Percentiles rank a stretch among this genome's conserved stretches.
Evolutionary conservation across 2,797 vertebrate genomes (phyloP).

Genomic region (Urophycis tenuis): DNA sequence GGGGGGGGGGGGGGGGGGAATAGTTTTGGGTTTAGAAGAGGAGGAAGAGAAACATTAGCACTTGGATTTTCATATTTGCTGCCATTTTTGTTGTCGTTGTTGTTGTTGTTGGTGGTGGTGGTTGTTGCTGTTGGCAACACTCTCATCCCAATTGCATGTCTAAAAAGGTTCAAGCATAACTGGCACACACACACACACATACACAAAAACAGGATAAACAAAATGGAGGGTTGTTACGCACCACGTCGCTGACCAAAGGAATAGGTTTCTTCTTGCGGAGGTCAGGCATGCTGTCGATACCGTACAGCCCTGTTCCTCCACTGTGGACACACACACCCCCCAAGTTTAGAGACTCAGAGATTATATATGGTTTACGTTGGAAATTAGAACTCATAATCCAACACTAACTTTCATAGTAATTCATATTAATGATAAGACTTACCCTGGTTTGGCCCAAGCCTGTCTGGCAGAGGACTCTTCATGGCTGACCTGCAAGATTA

Average conservation of each 20-base stretch:
- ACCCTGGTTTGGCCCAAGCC: slow-evolving; percentile 90
- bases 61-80: slow-evolving; percentile 46
- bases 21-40: slow-evolving; percentile 68
- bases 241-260: slow-evolving; percentile 95
- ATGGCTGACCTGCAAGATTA: slow-evolving; percentile 74
- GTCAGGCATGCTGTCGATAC: slow-evolving; percentile 98
- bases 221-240: slow-evolving; percentile 65
- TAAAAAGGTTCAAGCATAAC: slow-evolving; percentile 16
- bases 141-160: slow-evolving; percentile 36
- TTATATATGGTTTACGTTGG: background rate
- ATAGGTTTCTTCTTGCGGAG: slow-evolving; percentile 94
- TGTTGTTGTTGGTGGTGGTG: slow-evolving; percentile 5
- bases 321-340: slow-evolving; percentile 55
- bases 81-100: slow-evolving; percentile 26
- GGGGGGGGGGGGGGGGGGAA: no score
- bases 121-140: slow-evolving; percentile 36
- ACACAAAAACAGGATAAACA: slow-evolving; percentile 23
- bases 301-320: slow-evolving; percentile 86
- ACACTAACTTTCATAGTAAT: background rate
- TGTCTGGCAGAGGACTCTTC: slow-evolving; percentile 76
- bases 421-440: slow-evolving; percentile 52
- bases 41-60: slow-evolving; percentile 67
- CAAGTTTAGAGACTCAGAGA: background rate
- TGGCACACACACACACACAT: slow-evolving; percentile 18
- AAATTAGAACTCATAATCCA: no score